These are phyloP conservation scores for Neomorphus geoffroyi DNA, from an alignment of 2,797 vertebrate species.

Conservation along the genomic window DNA sequence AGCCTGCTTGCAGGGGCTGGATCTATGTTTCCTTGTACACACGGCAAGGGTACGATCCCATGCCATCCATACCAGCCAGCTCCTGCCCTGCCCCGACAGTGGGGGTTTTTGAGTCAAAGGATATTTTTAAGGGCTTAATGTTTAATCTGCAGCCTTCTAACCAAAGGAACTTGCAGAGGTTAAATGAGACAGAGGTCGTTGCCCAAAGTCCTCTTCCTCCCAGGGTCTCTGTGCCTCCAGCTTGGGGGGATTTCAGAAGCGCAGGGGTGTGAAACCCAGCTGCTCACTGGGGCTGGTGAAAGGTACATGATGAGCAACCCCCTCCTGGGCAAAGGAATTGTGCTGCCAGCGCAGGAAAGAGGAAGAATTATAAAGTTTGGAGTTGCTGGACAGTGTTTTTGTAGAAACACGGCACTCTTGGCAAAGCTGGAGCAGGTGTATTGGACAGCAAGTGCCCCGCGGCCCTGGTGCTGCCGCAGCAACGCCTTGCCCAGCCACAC, in stretches of 20 bases:
- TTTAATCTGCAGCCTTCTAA: slow-evolving; percentile 6
- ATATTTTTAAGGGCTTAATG: slow-evolving; percentile 7
- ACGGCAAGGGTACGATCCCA: not conserved
- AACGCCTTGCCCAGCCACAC: accelerated
- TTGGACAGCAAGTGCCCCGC: not conserved
- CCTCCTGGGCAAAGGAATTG: not conserved
- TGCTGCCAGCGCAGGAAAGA: not conserved
- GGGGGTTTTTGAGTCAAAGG: not conserved
- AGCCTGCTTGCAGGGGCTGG: not conserved
- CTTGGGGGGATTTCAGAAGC: not conserved
- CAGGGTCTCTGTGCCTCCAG: not conserved
- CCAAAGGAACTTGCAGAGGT: not conserved
- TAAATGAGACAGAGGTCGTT: not conserved
- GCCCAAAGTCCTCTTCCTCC: not conserved
- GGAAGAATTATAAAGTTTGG: not conserved
- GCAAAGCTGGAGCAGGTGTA: accelerated
- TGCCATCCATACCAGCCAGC: not conserved
- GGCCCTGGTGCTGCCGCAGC: not conserved
- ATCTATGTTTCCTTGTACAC: slow-evolving; percentile 58
- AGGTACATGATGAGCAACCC: not conserved
- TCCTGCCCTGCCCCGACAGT: not conserved
- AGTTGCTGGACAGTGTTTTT: not conserved
- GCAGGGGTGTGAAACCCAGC: not conserved
- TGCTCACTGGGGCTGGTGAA: not conserved
- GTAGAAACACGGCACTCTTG: accelerated